Evolutionary conservation across 2,888 invertebrate species (phyloP).

Genomic region (Eledona agricola): DNA sequence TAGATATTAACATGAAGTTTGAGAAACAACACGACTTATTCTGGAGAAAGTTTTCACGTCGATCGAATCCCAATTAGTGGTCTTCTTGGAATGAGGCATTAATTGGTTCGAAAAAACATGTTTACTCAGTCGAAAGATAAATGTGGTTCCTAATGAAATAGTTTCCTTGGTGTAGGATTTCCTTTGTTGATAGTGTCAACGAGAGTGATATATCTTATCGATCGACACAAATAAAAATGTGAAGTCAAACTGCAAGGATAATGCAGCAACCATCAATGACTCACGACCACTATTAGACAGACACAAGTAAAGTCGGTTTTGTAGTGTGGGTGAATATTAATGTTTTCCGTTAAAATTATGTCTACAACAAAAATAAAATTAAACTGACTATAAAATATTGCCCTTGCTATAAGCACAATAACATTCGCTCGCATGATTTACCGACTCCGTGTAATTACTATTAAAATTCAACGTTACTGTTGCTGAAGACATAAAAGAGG

Average conservation of each 20-base stretch:
- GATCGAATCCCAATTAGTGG: no score
- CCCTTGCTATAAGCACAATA: constrained; percentile 32
- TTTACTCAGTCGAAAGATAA: no score
- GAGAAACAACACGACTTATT: no score
- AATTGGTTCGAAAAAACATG: no score
- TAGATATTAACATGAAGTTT: constrained; percentile 35
- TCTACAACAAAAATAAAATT: constrained; percentile 41
- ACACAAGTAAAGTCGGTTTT: constrained; percentile 12
- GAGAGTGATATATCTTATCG: no score
- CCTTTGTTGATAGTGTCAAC: no score
- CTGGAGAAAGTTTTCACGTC: no score
- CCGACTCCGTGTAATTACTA: constrained; percentile 23
- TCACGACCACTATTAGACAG: constrained; percentile 26
- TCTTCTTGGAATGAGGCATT: no score
- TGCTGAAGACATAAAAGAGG: constrained; percentile 7
- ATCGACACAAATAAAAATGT: no score
- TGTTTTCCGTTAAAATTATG: constrained; percentile 43
- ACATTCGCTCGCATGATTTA: constrained; percentile 26
- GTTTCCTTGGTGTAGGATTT: no score
- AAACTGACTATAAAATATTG: constrained; percentile 38
- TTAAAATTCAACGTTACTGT: constrained; percentile 19
- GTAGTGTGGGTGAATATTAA: constrained; percentile 44
- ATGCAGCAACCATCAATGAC: constrained; percentile 26
- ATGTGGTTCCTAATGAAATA: no score
- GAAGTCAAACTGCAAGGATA: constrained; percentile 31